These are phyloP conservation scores for Chironomus striatipennis DNA, from an alignment of 1,140 invertebrate species.

Conservation along the genomic window DNA sequence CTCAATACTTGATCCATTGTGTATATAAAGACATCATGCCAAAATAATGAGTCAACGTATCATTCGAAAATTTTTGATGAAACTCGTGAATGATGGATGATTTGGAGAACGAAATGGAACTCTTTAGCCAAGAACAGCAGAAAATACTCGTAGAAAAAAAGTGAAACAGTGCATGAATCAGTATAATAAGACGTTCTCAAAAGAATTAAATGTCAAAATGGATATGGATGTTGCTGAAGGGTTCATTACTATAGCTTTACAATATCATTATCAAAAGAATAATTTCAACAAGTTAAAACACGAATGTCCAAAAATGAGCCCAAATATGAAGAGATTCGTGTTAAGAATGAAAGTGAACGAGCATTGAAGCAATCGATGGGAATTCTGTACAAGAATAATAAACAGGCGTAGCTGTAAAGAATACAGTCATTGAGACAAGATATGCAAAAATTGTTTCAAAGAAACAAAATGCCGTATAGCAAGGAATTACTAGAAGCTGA, in stretches of 20 bases:
- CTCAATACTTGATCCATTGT: too few species aligned
- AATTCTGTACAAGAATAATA: neutral
- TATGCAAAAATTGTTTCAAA: neutral
- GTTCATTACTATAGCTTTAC: too few species aligned
- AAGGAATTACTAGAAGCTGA: constrained; percentile 27
- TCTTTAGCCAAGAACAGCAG: constrained; percentile 36
- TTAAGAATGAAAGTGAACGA: too few species aligned
- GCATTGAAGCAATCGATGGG: too few species aligned
- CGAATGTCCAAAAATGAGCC: too few species aligned
- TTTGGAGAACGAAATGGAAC: constrained; percentile 35
- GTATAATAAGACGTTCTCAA: constrained; percentile 31
- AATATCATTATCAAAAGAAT: too few species aligned
- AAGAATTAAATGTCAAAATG: too few species aligned
- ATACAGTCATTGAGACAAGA: too few species aligned
- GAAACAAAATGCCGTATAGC: neutral
- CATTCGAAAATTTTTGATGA: neutral
- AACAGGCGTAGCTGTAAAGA: neutral
- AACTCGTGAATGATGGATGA: constrained; percentile 30
- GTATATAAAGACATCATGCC: neutral
- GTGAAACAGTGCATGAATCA: constrained; percentile 31
- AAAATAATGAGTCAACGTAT: neutral
- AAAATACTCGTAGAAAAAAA: constrained; percentile 33
- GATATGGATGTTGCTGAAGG: too few species aligned
- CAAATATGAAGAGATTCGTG: too few species aligned
- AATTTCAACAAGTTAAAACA: too few species aligned